Evolutionary conservation across 92 coral and sea anemone genomes (phyloP), one percentile per base, ranked within the genome.

Genomic region (Phenganax stokvisi): DNA sequence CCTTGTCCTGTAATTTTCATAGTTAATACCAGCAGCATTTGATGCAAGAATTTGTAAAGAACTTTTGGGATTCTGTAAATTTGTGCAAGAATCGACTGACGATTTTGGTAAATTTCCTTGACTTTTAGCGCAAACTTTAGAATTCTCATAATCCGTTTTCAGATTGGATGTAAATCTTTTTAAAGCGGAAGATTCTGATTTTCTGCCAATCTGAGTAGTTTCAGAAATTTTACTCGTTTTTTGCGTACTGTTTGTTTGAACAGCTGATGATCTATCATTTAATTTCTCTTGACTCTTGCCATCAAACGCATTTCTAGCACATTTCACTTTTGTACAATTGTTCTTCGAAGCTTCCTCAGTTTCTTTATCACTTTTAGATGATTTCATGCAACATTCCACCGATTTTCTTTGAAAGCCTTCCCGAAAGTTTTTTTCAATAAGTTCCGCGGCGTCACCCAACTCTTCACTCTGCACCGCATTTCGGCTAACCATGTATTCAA

Each of bases 391-490:
- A 71, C 10, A 9, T 53, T 53, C 2, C 55, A 16, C 73, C 6
- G 57, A 53, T n/a, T 47, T 47, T 30, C 55, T 25, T 53, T 47
- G 25, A 8, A 15, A 53, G 25, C 56, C 31, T 15, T 71, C n/a
- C 8, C 80, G 68, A 20, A 56, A 17, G 17, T 3, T 77, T 15
- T 1, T 11, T n/a, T 77, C 27, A 52, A 77, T 77, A 59, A 77
- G 37, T 28, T 37, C 47, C 56, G 81, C 71, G 1, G 81, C 29
- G 5, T 57, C 37, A 54, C 30, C 80, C 27, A 76, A 29, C 52
- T 56, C 12, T 8, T 68, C 80, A 55, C 80, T 76, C 16, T 47
- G 59, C 27, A 27, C 15, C 59, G 51, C 69, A 12, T 71, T 71
- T 10, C 62, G 71, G 11, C 65, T 27, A 13, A 13, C 62, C 81